Evolutionary conservation across 2,113 vertebrate genomes (phyloP), one percentile per base, ranked within the genome.

Genomic region (Barbus barbus): DNA sequence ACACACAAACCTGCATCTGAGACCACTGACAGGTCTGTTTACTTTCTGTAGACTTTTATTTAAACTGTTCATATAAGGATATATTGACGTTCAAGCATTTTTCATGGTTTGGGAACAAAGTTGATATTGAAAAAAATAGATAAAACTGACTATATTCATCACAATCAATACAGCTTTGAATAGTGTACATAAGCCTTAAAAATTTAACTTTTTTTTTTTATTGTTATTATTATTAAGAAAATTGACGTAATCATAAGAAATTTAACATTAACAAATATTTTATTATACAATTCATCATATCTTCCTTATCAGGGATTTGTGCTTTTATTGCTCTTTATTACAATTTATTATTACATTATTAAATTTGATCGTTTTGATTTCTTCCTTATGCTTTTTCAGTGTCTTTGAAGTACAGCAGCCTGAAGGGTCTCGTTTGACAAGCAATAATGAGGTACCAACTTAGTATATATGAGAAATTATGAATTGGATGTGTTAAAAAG

Each of bases 341-440:
- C 3, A 20, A 12, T 44, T 44, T 44, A 44, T 44, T 12, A 44
- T 44, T 44, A 44, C 41, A 11, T 22, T 31, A 18, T 36, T 71
- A 20, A n/a, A 48, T 51, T 51, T 58, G 24, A 48, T 6, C 3
- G 9, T 41, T 46, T 63, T 14, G 53, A 72, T 71, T 65, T 9
- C 11, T 56, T 28, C 74, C 90, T 85, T 88, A 0, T 83, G 4
- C 0, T 90, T 67, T 65, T 67, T 67, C 92, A 97, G 96, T 89
- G 89, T 87, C 24, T 89, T 85, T 75, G 92, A 88, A 0, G 72
- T 93, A 26, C 92, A 93, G 14, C 95, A 94, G 69, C 89, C 92
- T 12, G 92, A 90, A 89, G 94, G 94, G 78, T 87, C 92, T 61
- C 94, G 90, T 84, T 63, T 92, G 87, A 93, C 92, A 81, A 93